Evolutionary conservation across 2,888 invertebrate species (phyloP).

Genomic region (Xanthia icteritia): DNA sequence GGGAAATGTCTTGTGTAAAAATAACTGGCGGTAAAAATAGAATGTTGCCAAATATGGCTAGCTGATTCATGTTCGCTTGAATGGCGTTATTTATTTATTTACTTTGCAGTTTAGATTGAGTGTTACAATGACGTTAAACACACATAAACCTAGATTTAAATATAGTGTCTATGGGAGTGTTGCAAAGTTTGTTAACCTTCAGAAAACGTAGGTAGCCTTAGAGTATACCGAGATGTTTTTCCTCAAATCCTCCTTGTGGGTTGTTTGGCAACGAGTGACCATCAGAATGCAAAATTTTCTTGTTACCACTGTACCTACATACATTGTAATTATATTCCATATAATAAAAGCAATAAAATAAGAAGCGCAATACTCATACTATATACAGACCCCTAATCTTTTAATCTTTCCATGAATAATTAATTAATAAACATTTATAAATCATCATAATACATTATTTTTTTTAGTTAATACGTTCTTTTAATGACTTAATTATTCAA

Average conservation of each 20-base stretch:
- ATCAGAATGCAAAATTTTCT: not conserved
- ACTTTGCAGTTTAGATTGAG: not conserved
- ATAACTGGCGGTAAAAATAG: slow-evolving; percentile 51
- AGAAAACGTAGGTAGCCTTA: not conserved
- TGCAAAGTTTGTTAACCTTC: not conserved
- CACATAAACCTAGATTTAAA: not conserved
- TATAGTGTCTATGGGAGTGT: too few species aligned
- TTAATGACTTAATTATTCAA: slow-evolving; percentile 12
- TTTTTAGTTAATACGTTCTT: not conserved
- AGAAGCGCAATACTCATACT: not conserved
- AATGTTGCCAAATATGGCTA: slow-evolving; percentile 22
- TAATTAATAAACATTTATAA: not conserved
- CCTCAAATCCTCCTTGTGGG: not conserved
- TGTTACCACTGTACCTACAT: not conserved
- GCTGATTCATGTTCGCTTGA: slow-evolving; percentile 17
- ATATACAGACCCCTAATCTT: too few species aligned
- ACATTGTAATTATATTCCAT: not conserved
- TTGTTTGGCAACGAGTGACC: not conserved
- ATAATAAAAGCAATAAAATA: too few species aligned
- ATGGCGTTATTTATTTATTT: not conserved
- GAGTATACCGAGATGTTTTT: not conserved
- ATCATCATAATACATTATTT: slow-evolving; percentile 3
- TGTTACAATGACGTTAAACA: not conserved
- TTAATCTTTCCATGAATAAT: not conserved
- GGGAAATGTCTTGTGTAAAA: slow-evolving; percentile 19